Conservation (phyloP, 2,888 invertebrate genomes). For the Caenorhabditis wallacei region DNA sequence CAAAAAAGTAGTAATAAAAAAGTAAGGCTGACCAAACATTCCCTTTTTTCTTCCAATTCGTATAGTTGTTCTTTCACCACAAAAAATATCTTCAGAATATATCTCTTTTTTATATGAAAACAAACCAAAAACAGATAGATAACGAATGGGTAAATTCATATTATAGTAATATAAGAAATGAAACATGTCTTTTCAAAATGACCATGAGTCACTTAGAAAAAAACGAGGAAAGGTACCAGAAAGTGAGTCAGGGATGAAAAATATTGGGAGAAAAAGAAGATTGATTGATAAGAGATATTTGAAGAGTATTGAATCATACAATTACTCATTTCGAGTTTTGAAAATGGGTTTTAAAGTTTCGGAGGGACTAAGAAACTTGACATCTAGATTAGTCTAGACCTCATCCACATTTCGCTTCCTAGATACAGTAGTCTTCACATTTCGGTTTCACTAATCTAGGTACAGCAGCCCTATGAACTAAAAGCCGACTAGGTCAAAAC, state of each 20-base stretch:
- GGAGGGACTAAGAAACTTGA: not conserved
- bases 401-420: too few species aligned
- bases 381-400: too few species aligned
- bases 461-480: too few species aligned
- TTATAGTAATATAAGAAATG: constrained; percentile 3
- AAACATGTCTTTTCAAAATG: too few species aligned
- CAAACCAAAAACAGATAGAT: not conserved
- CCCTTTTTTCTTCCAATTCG: constrained; percentile 6
- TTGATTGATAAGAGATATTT: constrained; percentile 30
- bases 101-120: constrained; percentile 8
- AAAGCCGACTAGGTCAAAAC: too few species aligned
- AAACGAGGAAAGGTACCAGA: constrained; percentile 1
- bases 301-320: constrained; percentile 18
- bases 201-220: too few species aligned
- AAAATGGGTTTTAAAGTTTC: not conserved
- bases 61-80: constrained; percentile 10
- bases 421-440: too few species aligned
- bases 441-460: too few species aligned
- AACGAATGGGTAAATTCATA: constrained; percentile 19
- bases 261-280: not conserved
- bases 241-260: constrained; percentile 15
- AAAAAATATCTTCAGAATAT: not conserved
- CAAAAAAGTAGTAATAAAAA: not conserved
- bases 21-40: constrained; percentile 2
- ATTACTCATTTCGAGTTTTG: not conserved